Percentiles rank a stretch among this genome's conserved stretches.
phyloP scores from a whole-genome alignment of 2,888 invertebrate species.

The Thalpophila matura region DNA sequence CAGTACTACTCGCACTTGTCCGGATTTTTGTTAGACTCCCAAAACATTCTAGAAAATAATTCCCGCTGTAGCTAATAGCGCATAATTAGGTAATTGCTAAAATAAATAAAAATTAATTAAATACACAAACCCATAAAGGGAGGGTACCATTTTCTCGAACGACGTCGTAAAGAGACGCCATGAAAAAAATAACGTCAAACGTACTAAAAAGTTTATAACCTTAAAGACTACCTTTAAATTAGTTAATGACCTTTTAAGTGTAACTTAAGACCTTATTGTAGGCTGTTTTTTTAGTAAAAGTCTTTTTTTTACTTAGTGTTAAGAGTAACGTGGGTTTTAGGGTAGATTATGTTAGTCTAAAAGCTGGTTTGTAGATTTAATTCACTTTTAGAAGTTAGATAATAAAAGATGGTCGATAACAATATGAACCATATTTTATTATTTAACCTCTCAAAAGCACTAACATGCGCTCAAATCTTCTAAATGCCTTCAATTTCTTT shows the following conservation, averaged over 20 bases:
- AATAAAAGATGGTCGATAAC: too few relatives aligned
- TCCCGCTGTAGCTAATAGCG: slow-evolving; percentile 1
- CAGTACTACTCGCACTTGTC: too few relatives aligned
- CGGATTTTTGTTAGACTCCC: too few relatives aligned
- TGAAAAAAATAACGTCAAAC: slow-evolving; percentile 55
- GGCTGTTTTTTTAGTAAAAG: slow-evolving; percentile 15
- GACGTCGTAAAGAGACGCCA: slow-evolving; percentile 52
- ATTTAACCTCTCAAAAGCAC: too few relatives aligned
- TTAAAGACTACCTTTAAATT: slow-evolving; percentile 53
- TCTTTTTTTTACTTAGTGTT: slow-evolving; percentile 42
- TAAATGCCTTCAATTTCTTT: too few relatives aligned
- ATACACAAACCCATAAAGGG: slow-evolving; percentile 31
- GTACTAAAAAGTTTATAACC: slow-evolving; percentile 58
- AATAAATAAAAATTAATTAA: slow-evolving; percentile 47
- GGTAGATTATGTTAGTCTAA: neutral
- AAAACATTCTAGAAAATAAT: slow-evolving; percentile 8
- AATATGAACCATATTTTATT: too few relatives aligned
- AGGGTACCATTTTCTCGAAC: slow-evolving; percentile 40
- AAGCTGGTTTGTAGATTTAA: neutral
- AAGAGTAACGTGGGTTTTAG: slow-evolving; percentile 17
- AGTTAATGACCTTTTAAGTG: slow-evolving; percentile 55
- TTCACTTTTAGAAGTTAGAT: too few relatives aligned
- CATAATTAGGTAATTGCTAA: slow-evolving; percentile 35
- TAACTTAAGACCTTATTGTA: slow-evolving; percentile 31
- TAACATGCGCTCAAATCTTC: too few relatives aligned